A percentile compares a stretch with the other conserved stretches of the same genome.
These are phyloP conservation scores for Boloria selene DNA, from an alignment of 2,888 invertebrate species.

Conservation along the genomic window DNA sequence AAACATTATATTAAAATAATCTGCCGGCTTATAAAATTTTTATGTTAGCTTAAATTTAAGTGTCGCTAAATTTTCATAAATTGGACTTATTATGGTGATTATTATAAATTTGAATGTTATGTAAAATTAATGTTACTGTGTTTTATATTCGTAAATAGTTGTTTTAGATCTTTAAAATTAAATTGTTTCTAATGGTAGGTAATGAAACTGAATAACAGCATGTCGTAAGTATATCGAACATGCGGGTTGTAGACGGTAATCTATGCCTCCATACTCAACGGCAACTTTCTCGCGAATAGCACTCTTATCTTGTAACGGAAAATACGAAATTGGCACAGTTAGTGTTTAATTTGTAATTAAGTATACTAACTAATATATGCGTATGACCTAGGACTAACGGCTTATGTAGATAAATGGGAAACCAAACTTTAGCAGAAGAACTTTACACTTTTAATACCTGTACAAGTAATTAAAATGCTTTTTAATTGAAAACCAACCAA, in stretches of 20 bases:
- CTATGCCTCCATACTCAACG: constrained; percentile 45
- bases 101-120: neutral
- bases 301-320: constrained; percentile 53
- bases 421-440: too few species aligned
- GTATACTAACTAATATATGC: neutral
- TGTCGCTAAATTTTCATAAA: constrained; percentile 20
- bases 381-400: constrained; percentile 1
- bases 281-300: constrained; percentile 67
- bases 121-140: neutral
- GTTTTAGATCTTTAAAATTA: neutral
- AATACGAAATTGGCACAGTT: constrained; percentile 33
- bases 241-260: constrained; percentile 60
- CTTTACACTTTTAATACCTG: too few species aligned
- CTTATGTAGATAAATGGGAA: neutral
- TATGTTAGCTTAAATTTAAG: constrained; percentile 24
- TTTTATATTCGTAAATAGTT: neutral
- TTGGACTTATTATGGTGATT: neutral
- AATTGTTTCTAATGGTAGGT: constrained; percentile 20
- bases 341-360: constrained; percentile 1
- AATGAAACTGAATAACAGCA: constrained; percentile 38
- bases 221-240: constrained; percentile 49
- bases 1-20: constrained; percentile 39
- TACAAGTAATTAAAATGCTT: too few species aligned
- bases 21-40: constrained; percentile 15
- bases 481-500: too few species aligned